Evolutionary conservation across 2,113 vertebrate genomes (phyloP), one percentile per base, ranked within the genome.

Genomic region (Syngnathoides biaculeatus): DNA sequence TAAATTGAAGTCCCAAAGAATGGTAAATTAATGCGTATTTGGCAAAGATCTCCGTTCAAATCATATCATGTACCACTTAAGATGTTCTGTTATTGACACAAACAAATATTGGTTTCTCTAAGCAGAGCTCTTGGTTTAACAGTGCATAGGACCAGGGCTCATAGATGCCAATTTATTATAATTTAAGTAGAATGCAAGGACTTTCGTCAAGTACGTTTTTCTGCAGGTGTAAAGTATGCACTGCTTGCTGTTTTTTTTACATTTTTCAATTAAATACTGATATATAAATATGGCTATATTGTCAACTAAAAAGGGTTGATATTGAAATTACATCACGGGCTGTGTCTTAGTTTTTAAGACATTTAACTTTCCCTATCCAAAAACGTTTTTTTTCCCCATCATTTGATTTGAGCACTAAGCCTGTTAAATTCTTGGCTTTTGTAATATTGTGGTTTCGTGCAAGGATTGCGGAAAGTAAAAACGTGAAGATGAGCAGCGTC

Each of bases 221-320:
- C 57, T 56, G 17, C 52, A 35, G 58, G 13, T 57, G 24, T 65
- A 35, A 3, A 1, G 30, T 35, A 53, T 68, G 61, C 74, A 45
- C 55, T 19, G 17, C 15, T 48, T 68, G 11, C 63, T 50, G 30
- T 68, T 74, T 77, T 74, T 77, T 19, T 35, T 48, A 69, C 22
- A 72, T 62, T 69, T 74, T 56, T 69, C 55, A 75, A 74, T 68
- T 67, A 48, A 58, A 72, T 74, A 63, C 57, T 69, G 75, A 69
- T 35, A 26, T n/a, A n/a, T n/a, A n/a, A n/a, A n/a, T n/a, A n/a
- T n/a, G n/a, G n/a, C 63, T 43, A 77, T 83, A 74, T 79, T 71
- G 74, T 77, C 68, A 67, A 38, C 30, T 58, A 71, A 67, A 72
- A 69, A 77, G 62, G 30, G 76, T 72, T 85, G 73, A 85, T 39